Evolutionary conservation across 2,113 vertebrate species (phyloP).

Genomic region (Tychaedon coryphoeus): DNA sequence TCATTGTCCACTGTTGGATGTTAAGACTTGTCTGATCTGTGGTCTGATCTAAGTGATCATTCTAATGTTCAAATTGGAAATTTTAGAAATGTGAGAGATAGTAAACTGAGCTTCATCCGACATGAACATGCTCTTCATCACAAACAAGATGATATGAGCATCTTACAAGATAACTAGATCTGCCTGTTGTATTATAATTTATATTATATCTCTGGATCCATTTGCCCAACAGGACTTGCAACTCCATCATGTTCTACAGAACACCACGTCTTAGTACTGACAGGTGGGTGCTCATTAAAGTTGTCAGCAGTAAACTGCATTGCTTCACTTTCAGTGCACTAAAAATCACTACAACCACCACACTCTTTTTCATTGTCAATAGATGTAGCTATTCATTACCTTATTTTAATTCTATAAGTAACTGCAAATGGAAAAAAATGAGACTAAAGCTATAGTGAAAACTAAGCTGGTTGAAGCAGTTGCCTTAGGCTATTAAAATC

Average conservation of each 20-base stretch:
- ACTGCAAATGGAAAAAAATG: background rate
- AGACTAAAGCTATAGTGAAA: background rate
- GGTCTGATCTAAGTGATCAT: background rate
- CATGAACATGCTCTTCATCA: background rate
- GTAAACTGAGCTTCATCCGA: background rate
- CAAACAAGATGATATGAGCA: background rate
- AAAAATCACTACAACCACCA: background rate
- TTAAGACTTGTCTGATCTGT: background rate
- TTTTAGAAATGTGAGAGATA: background rate
- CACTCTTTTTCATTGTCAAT: background rate
- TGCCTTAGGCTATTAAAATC: background rate
- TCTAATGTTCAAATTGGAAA: background rate
- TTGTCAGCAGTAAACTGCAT: background rate
- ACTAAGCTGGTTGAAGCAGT: background rate
- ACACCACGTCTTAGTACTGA: background rate
- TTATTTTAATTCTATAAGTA: background rate
- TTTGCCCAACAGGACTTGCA: background rate
- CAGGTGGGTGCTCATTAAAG: background rate
- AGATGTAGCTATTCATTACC: fast-evolving
- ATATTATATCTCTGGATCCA: background rate
- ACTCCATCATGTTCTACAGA: fast-evolving
- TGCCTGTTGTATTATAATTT: background rate
- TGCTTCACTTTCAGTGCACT: background rate
- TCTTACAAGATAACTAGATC: background rate
- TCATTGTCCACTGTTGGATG: background rate